Evolutionary conservation across 2,797 vertebrate genomes (phyloP), one percentile per base, ranked within the genome.

Genomic region (Aselliscus stoliczkanus): DNA sequence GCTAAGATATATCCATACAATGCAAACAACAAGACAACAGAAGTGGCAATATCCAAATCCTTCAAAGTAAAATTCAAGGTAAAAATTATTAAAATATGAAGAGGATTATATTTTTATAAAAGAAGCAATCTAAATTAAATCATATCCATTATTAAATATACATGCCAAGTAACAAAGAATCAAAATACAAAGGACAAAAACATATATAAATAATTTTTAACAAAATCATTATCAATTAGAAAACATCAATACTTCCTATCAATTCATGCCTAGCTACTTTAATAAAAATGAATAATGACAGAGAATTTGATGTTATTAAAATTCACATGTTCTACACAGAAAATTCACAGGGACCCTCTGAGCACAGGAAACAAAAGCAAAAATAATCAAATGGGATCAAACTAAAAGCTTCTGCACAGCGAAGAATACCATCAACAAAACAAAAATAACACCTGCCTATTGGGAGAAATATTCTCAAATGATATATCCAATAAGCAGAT

Each of bases 11-110:
- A 90, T 81, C 65, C 17, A 34, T 86, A 90, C 95, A 95, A 95
- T 65, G 44, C 58, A 94, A 96, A 96, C 69, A 96, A 88, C 97
- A 90, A 92, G 87, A 93, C 72, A 95, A 58, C 39, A 44, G 20
- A 81, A 97, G 70, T 37, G 31, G 23, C 29, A 91, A 83, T 92
- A 92, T 80, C 93, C 65, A 2, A 69, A 92, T 76, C 69, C 93
- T 73, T 73, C 62, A 94, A 96, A 88, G 88, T 86, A 88, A 31
- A 95, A 94, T 87, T 88, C 42, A 90, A 88, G 42, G 77, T 64
- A 92, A 94, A 88, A 93, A 76, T 21, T 44, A 73, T 80, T 90
- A 95, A 69, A 85, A 60, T 75, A 20, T 47, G 84, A 96, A 91
- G 27, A 79, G 9, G 13, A 60, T 72, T 64, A 82, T 58, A 77